Conservation (phyloP, 2,797 vertebrate genomes). For the Pteropus rufus region DNA sequence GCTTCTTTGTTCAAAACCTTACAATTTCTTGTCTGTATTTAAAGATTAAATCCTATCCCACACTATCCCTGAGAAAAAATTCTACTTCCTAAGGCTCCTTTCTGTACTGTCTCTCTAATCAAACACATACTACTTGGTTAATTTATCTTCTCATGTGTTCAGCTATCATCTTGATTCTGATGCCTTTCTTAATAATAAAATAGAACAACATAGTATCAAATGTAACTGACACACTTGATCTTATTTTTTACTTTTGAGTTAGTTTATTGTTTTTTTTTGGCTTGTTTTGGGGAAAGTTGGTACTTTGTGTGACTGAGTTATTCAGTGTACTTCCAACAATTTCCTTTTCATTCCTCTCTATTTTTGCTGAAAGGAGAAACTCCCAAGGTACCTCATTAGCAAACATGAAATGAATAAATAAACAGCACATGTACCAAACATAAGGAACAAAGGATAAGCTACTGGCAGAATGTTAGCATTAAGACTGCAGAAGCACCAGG, state of each 20-base stretch:
- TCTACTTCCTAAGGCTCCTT: not conserved
- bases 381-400: conserved; percentile 37
- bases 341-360: conserved; percentile 18
- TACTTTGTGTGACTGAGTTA: not conserved
- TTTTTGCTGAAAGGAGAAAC: conserved; percentile 40
- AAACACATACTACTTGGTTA: not conserved
- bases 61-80: not conserved
- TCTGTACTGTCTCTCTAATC: not conserved
- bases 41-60: not conserved
- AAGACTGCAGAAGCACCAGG: not conserved
- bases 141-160: not conserved
- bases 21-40: conserved; percentile 27
- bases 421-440: not conserved
- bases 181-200: not conserved
- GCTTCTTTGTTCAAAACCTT: conserved; percentile 13
- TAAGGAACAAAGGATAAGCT: not conserved
- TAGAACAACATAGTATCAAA: not conserved
- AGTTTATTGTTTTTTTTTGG: not conserved
- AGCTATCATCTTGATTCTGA: not conserved
- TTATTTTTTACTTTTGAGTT: conserved; percentile 3
- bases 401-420: conserved; percentile 43
- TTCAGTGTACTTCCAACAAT: not conserved
- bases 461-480: not conserved
- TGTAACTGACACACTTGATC: not conserved
- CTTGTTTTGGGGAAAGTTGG: conserved; percentile 7